Percentiles rank a stretch among this genome's conserved stretches.
Conservation (phyloP, 2,113 vertebrate species). For the Strix aluco region DNA sequence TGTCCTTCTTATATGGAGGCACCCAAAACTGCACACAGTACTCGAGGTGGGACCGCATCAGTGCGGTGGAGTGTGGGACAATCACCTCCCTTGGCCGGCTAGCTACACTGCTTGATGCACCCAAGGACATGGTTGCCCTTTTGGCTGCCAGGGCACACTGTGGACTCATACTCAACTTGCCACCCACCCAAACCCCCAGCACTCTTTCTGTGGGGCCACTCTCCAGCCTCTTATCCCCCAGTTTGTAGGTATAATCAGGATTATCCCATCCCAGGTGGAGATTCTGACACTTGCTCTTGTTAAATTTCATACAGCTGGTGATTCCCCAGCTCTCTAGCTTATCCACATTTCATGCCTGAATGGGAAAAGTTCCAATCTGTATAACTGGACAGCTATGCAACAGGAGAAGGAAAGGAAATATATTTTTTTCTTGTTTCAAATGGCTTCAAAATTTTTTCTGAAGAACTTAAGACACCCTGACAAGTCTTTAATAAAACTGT, state of each 20-base stretch:
- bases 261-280: not conserved
- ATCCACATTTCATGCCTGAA: not conserved
- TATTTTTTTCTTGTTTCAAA: not conserved
- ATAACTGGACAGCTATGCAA: not conserved
- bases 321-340: not conserved
- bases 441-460: not conserved
- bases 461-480: not conserved
- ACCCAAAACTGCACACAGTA: not conserved
- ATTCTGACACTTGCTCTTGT: fast-evolving
- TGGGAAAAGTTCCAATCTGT: not conserved
- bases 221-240: fast-evolving
- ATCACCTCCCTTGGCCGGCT: fast-evolving
- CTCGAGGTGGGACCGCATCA: fast-evolving
- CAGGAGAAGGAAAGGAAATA: not conserved
- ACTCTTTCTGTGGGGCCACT: not conserved
- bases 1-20: not conserved
- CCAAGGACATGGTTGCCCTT: fast-evolving
- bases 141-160: not conserved
- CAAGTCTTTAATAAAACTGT: not conserved
- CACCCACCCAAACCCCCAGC: not conserved
- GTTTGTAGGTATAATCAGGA: not conserved
- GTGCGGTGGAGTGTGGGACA: not conserved
- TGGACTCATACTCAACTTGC: not conserved
- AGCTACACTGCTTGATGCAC: not conserved
- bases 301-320: not conserved